phyloP scores from a whole-genome alignment of 2,113 vertebrate genomes.

The Cyrtonyx montezumae region DNA sequence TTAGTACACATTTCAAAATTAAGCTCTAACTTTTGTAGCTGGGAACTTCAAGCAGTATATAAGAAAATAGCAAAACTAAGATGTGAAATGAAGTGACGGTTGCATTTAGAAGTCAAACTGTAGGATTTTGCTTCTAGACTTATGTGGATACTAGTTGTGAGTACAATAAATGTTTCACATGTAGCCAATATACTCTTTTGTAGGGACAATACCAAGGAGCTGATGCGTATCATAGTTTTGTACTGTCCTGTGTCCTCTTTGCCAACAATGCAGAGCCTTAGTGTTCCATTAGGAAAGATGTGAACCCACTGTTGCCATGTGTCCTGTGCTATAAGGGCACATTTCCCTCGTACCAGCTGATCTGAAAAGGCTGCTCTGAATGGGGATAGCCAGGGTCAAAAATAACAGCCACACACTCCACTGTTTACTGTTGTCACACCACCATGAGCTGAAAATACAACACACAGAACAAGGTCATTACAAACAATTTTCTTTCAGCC shows the following conservation, averaged over 20 bases:
- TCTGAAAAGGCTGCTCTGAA: accelerated
- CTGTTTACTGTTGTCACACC: accelerated
- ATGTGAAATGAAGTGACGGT: neutral
- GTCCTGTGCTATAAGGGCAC: accelerated
- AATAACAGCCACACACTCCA: neutral
- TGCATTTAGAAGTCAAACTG: neutral
- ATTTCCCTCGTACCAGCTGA: neutral
- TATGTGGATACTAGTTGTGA: neutral
- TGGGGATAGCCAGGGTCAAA: neutral
- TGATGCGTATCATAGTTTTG: accelerated
- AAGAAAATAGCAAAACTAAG: neutral
- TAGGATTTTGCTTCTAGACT: neutral
- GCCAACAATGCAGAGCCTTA: accelerated
- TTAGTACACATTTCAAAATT: neutral
- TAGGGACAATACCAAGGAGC: neutral
- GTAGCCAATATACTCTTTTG: neutral
- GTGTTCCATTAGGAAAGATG: neutral
- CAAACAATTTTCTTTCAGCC: neutral
- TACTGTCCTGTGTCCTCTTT: neutral
- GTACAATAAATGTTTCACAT: neutral
- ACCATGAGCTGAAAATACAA: neutral
- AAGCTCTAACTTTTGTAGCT: neutral
- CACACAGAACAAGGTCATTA: neutral
- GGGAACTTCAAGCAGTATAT: neutral
- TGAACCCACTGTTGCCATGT: accelerated